Conservation (phyloP, 1,140 invertebrate species). For the Sinonovacula constricta region DNA sequence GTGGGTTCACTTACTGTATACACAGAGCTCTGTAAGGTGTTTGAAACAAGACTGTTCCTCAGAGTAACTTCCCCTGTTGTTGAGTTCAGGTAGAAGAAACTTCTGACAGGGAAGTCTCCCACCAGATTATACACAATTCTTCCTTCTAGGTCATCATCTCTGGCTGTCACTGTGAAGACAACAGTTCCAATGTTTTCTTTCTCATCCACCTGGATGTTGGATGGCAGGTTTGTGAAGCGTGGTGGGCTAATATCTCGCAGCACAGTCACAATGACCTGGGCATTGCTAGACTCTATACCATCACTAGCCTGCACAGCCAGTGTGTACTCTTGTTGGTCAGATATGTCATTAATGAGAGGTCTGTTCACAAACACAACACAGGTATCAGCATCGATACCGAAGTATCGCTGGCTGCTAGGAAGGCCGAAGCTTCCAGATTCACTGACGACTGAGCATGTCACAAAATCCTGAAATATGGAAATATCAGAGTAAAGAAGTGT, state of each 20-base stretch:
- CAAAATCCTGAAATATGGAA: too few species aligned
- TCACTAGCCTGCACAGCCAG: slow-evolving; percentile 56
- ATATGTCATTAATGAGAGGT: slow-evolving; percentile 44
- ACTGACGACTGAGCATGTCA: slow-evolving; percentile 55
- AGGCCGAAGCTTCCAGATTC: slow-evolving; percentile 24
- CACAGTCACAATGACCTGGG: slow-evolving; percentile 60
- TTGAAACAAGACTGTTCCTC: slow-evolving; percentile 87
- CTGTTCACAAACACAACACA: slow-evolving; percentile 58
- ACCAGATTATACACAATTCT: slow-evolving; percentile 56
- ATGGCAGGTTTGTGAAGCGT: slow-evolving; percentile 57
- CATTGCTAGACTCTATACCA: slow-evolving; percentile 44
- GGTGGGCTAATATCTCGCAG: slow-evolving; percentile 58
- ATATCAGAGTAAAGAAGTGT: too few species aligned
- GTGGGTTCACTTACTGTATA: slow-evolving; percentile 45
- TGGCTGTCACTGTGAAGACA: slow-evolving; percentile 29
- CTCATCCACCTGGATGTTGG: slow-evolving; percentile 52
- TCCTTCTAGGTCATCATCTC: slow-evolving; percentile 51
- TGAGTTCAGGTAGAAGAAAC: slow-evolving; percentile 88
- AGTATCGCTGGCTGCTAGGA: slow-evolving; percentile 44
- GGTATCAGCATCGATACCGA: slow-evolving; percentile 56
- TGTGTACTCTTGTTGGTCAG: slow-evolving; percentile 55
- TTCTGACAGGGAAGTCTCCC: slow-evolving; percentile 53
- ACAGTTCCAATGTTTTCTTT: slow-evolving; percentile 13
- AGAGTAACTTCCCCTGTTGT: slow-evolving; percentile 91
- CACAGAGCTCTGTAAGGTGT: slow-evolving; percentile 75